Evolutionary conservation across 2,888 invertebrate species (phyloP).

Genomic region (Trichopoda pennipes): DNA sequence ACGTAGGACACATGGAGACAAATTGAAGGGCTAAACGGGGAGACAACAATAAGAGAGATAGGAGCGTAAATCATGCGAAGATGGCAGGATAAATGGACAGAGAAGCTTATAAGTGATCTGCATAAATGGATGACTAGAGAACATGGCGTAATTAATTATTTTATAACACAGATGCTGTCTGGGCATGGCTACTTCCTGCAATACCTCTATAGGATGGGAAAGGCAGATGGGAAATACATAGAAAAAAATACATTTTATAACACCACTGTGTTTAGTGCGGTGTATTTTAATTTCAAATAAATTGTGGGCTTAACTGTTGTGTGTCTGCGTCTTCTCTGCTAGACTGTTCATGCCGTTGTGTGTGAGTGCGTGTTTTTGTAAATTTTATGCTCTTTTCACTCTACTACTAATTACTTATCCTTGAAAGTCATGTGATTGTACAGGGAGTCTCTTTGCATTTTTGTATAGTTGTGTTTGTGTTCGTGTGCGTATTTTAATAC

Average conservation of each 20-base stretch:
- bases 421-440: slow-evolving; percentile 66
- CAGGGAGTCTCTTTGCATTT: slow-evolving; percentile 4
- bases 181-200: too few species aligned
- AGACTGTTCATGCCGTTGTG: slow-evolving; percentile 28
- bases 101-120: too few species aligned
- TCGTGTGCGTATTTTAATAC: slow-evolving; percentile 10
- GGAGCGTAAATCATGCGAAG: too few species aligned
- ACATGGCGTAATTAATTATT: too few species aligned
- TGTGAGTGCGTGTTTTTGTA: slow-evolving; percentile 1
- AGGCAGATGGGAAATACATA: too few species aligned
- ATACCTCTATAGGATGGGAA: too few species aligned
- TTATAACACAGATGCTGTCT: too few species aligned
- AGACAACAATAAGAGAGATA: too few species aligned
- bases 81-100: too few species aligned
- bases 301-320: slow-evolving; percentile 24
- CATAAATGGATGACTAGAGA: too few species aligned
- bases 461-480: not conserved
- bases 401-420: slow-evolving; percentile 66
- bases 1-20: too few species aligned
- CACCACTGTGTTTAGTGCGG: slow-evolving; percentile 12
- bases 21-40: too few species aligned
- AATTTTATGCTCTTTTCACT: slow-evolving; percentile 48
- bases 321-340: slow-evolving; percentile 23
- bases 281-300: slow-evolving; percentile 30
- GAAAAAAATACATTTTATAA: not conserved